Conservation (phyloP, 2,113 vertebrate species). For the Copsychus sechellarum region DNA sequence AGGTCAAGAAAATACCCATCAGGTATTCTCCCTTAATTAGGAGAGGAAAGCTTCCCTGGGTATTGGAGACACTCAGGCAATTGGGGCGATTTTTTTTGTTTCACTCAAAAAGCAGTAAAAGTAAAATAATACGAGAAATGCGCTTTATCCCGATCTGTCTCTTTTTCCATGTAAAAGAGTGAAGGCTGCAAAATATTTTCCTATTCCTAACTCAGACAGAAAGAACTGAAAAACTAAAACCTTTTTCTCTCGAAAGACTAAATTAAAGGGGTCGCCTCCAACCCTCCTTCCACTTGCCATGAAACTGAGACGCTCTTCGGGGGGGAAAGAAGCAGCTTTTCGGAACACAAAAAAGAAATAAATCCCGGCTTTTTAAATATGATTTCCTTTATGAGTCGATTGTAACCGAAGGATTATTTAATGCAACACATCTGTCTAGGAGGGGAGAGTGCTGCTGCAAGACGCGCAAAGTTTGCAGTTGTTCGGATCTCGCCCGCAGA, state of each 20-base stretch:
- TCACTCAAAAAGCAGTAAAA: not conserved
- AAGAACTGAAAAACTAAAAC: not conserved
- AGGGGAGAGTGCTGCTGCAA: not conserved
- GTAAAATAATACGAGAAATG: not conserved
- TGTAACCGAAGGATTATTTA: constrained; percentile 41
- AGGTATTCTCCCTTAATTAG: not conserved
- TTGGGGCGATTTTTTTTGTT: not conserved
- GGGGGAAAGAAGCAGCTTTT: constrained; percentile 54
- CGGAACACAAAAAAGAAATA: constrained; percentile 7
- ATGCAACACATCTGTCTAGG: constrained; percentile 18
- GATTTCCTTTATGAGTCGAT: constrained; percentile 64
- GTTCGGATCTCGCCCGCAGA: not conserved
- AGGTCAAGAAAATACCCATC: not conserved
- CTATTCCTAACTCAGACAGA: not conserved
- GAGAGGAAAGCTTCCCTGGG: not conserved
- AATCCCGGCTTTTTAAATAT: constrained; percentile 8
- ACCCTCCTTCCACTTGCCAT: not conserved
- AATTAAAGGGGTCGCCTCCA: constrained; percentile 35
- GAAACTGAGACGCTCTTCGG: constrained; percentile 19
- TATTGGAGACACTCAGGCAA: not conserved
- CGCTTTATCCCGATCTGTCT: not conserved
- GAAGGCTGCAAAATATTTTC: not conserved
- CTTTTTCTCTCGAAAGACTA: constrained; percentile 18
- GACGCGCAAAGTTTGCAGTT: constrained; percentile 42
- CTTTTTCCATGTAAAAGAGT: not conserved